Evolutionary conservation across 2,113 vertebrate genomes (phyloP).

Genomic region (Opisthocomus hoazin): DNA sequence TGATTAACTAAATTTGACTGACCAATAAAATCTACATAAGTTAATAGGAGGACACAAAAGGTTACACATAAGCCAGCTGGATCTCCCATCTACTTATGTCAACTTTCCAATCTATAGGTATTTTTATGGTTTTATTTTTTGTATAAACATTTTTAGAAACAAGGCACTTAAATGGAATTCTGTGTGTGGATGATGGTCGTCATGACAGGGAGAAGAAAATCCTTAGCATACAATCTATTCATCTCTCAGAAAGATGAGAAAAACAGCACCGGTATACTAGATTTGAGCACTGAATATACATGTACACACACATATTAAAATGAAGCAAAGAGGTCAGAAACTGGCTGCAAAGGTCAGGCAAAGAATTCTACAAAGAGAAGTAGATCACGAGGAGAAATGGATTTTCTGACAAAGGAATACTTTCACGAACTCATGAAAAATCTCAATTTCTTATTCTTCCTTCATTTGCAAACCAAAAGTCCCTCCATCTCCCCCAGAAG

Average conservation of each 20-base stretch:
- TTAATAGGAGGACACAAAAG: not conserved
- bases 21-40: not conserved
- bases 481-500: not conserved
- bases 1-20: not conserved
- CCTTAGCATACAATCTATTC: not conserved
- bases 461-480: slow-evolving; percentile 1
- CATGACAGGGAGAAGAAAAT: not conserved
- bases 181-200: not conserved
- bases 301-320: slow-evolving; percentile 33
- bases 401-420: slow-evolving; percentile 11
- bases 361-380: slow-evolving; percentile 13
- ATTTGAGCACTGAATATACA: slow-evolving; percentile 27
- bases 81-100: not conserved
- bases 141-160: not conserved
- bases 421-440: not conserved
- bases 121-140: not conserved
- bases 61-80: not conserved
- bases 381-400: not conserved
- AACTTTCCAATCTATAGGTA: not conserved
- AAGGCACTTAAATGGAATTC: not conserved
- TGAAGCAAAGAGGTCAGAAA: slow-evolving; percentile 2
- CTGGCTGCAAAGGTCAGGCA: not conserved
- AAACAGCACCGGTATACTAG: not conserved
- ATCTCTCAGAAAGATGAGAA: not conserved
- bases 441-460: not conserved